Base-by-base conservation (phyloP, 2,888 invertebrate genomes). In the Drosophila longiperda region DNA sequence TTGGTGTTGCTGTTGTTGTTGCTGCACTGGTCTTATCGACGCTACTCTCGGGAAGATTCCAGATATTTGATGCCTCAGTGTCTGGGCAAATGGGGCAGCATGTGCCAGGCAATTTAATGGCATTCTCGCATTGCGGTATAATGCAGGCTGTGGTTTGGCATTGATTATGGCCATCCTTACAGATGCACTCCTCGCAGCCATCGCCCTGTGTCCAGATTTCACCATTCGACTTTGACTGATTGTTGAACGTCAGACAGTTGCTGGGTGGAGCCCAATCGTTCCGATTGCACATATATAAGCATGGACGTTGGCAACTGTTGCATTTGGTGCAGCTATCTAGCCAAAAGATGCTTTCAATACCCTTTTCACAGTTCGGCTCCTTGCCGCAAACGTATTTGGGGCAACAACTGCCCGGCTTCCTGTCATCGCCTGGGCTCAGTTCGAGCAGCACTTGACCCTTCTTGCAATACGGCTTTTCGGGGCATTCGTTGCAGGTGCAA, bases 361-460 rank as follows among this genome's bases (percentile, higher is more conserved):
- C 90, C 83, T 83, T 29, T 2, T 92, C 91, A 34, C 90, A 90
- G 4, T 61, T n/a, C 2, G 81, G 77, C 53, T 83, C 73, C 3
- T 63, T 49, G 75, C 93, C 93, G 67, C 93, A 92, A 34, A 92
- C 85, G 80, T 93, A 93, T 11, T 92, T 92, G 1, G 94, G 93
- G 70, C 94, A 94, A 78, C 94, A 94, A 78, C 93, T 94, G 29
- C 92, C 92, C 0, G 93, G 93, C 20, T 67, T 36, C 2, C 15
- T 45, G 45, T 74, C 85, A 32, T 66, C 76, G 29, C 91, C 92
- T 9, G 59, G 33, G 3, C 73, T 69, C 15, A 87, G 38, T 55
- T 90, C 74, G 34, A 91, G 66, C 3, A 90, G 81, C 15, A 92
- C 84, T 29, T 87, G 64, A 2, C 65, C 75, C 6, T 17, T 26